Base-by-base conservation (phyloP, 2,797 vertebrate genomes). In the Phalloptychus januarius region DNA sequence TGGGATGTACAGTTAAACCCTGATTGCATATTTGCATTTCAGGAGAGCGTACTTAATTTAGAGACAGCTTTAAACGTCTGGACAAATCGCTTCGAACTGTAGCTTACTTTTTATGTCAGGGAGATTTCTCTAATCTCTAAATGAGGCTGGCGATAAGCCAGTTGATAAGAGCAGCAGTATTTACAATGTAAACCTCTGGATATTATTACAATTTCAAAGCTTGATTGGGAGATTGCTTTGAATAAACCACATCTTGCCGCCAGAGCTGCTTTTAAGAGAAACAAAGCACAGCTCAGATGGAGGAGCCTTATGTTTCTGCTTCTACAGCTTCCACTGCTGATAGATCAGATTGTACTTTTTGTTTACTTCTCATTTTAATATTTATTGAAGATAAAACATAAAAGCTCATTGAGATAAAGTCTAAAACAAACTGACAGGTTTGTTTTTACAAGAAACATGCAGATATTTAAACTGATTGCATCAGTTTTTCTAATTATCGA, bases 21-120 rank as follows among this genome's bases (percentile, higher is more conserved):
- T 70, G 67, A 70, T 42, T 70, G 67, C 67, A 44, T 44, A 70
- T 42, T 70, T n/a, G 38, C 38, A 70, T 70, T 28, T 42, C n/a
- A 3, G 40, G 40, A 44, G 23, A 42, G 33, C 4, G 3, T 25
- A 7, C 23, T 44, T 42, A 44, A 44, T 69, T 69, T 12, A 44
- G 23, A 44, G 40, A 70, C n/a, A 44, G 11, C 38, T 42, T 42
- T 69, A 69, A 69, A 7, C 23, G 12, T 70, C 25, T n/a, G 67
- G 25, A 28, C 38, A 44, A n/a, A 70, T 44, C 1, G 5, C 36
- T 70, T n/a, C 6, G 23, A 44, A n/a, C 16, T 28, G 23, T 70
- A 5, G 10, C 40, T 40, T 40, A 69, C n/a, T 40, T 42, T n/a
- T n/a, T 7, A 44, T n/a, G 44, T 69, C 40, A 42, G 23, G 65